Evolutionary conservation across 2,797 vertebrate species (phyloP), one percentile per base, ranked within the genome.

Genomic region (Esox masquinongy): DNA sequence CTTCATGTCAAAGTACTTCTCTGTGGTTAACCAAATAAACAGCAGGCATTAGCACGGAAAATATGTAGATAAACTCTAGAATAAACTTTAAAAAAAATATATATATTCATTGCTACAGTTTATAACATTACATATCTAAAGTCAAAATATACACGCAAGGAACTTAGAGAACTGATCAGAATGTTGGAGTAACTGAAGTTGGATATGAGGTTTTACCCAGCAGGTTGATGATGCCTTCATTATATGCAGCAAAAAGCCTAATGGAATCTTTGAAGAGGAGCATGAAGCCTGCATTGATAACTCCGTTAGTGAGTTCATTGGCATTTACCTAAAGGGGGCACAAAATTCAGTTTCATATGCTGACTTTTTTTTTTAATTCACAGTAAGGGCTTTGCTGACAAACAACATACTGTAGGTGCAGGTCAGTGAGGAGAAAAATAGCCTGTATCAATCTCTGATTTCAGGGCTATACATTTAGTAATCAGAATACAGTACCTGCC

Each of bases 1-100:
- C 93, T 99, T 99, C 98, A 99, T 99, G 92, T 99, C 97, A 84
- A 99, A 99, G 88, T 99, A 99, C 92, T 99, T 99, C 92, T 99
- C 98, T 99, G 83, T 89, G 19, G 51, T 86, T 61, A 43, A 36
- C 11, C 49, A 50, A 74, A 34, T 73, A 50, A 47, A 31, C 15
- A 39, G 0, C 0, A 5, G n/a, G 31, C 34, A 17, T 50, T 53
- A 53, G 31, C 49, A 12, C 15, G 0, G n/a, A 74, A 64, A 47
- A 34, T 19, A 29, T 67, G 17, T 67, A 34, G 29, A 34, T 29
- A 7, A 6, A 59, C 19, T 24, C 71, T 88, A 22, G 53, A 19
- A 56, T 9, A 56, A 56, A n/a, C 19, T 56, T 14, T 56, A 6
- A 19, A 53, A 19, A 53, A 17, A 51, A 51, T 51, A 16, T 51